A percentile compares a stretch with the other conserved stretches of the same genome.
Conservation (phyloP, 2,797 vertebrate species). For the Crenichthys baileyi region DNA sequence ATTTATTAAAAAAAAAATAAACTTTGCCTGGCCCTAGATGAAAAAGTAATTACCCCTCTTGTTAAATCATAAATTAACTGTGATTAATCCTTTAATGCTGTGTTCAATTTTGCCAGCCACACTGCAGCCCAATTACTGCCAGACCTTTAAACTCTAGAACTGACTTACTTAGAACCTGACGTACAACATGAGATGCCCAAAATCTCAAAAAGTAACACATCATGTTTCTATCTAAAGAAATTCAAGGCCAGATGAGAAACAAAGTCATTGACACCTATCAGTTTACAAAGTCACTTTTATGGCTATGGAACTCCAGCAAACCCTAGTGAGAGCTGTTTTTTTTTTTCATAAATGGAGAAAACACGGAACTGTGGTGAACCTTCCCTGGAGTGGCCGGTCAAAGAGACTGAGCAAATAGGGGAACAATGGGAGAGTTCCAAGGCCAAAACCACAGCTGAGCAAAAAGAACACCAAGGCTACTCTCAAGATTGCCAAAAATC, state of each 20-base stretch:
- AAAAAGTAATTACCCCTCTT: background rate
- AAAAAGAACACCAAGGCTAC: background rate
- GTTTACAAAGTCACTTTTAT: background rate
- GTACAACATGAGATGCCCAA: background rate
- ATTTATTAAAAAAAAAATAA: background rate
- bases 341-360: background rate
- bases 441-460: background rate
- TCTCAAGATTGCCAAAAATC: background rate
- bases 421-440: background rate
- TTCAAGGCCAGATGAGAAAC: background rate
- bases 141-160: background rate
- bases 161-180: too few relatives aligned
- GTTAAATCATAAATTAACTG: background rate
- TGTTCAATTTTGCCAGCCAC: background rate
- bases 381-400: background rate
- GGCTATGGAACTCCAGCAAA: background rate
- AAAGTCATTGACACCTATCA: background rate
- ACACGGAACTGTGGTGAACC: background rate
- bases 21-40: background rate
- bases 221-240: background rate
- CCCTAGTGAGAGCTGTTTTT: background rate
- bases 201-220: background rate
- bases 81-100: background rate
- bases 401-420: background rate
- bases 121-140: background rate